Evolutionary conservation across 2,888 invertebrate species (phyloP).

Genomic region (Noctua pronuba): DNA sequence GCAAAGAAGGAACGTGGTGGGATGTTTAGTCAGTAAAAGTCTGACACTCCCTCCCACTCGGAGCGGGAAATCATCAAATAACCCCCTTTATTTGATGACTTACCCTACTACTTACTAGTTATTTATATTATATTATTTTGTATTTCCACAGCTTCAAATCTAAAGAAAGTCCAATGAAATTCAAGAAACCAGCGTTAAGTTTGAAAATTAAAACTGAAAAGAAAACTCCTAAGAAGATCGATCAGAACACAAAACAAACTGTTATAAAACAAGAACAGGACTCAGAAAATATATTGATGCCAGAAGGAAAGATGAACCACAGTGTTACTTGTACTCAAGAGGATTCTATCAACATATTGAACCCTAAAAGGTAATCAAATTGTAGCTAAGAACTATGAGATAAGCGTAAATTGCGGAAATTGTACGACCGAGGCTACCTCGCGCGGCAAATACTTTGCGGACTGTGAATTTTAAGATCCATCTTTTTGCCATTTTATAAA

Average conservation of each 20-base stretch:
- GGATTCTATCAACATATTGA: slow-evolving; percentile 79
- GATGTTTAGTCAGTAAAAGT: too few relatives aligned
- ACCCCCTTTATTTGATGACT: too few relatives aligned
- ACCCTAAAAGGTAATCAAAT: slow-evolving; percentile 74
- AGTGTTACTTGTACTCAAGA: slow-evolving; percentile 67
- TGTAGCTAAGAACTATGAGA: neutral
- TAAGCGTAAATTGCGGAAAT: too few relatives aligned
- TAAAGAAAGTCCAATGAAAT: slow-evolving; percentile 76
- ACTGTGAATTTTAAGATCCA: too few relatives aligned
- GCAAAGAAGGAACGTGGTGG: too few relatives aligned
- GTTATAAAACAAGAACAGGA: slow-evolving; percentile 51
- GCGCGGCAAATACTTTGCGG: too few relatives aligned
- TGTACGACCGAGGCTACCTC: too few relatives aligned
- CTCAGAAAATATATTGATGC: slow-evolving; percentile 41
- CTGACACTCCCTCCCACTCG: too few relatives aligned
- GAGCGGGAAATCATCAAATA: too few relatives aligned
- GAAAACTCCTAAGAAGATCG: slow-evolving; percentile 45
- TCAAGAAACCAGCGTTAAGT: slow-evolving; percentile 75
- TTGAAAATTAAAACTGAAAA: slow-evolving; percentile 69
- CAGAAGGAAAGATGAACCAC: slow-evolving; percentile 43
- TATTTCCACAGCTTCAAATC: slow-evolving; percentile 73
- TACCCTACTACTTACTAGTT: too few relatives aligned
- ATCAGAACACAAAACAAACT: slow-evolving; percentile 4
- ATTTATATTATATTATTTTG: neutral
- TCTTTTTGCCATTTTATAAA: too few relatives aligned